Evolutionary conservation across 2,888 invertebrate genomes (phyloP).

Genomic region (Neoascia interrupta): DNA sequence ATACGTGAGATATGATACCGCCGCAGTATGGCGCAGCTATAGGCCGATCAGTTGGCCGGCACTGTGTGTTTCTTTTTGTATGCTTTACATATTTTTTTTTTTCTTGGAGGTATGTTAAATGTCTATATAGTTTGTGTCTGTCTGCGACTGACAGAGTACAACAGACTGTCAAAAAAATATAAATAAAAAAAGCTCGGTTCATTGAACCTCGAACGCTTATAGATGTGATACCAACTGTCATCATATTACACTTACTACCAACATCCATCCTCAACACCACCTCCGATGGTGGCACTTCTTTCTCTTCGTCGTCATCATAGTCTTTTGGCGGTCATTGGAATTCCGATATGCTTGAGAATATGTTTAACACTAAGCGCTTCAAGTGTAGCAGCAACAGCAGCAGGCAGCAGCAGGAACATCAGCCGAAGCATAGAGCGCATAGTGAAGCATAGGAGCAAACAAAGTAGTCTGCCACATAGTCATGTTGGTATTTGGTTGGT

Average conservation of each 20-base stretch:
- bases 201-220: slow-evolving; percentile 62
- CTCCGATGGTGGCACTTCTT: slow-evolving; percentile 59
- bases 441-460: slow-evolving; percentile 35
- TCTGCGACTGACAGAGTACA: slow-evolving; percentile 38
- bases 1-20: slow-evolving; percentile 24
- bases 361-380: slow-evolving; percentile 25
- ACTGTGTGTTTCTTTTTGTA: slow-evolving; percentile 22
- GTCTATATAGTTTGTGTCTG: slow-evolving; percentile 40
- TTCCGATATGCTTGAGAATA: slow-evolving; percentile 59
- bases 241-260: slow-evolving; percentile 68
- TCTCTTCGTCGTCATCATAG: slow-evolving; percentile 38
- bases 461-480: slow-evolving; percentile 23
- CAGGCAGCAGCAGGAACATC: slow-evolving; percentile 2
- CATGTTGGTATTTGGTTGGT: slow-evolving; percentile 33
- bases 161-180: slow-evolving; percentile 41
- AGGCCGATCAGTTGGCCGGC: slow-evolving; percentile 37
- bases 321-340: slow-evolving; percentile 57
- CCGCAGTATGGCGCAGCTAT: slow-evolving; percentile 16
- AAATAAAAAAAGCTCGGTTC: slow-evolving; percentile 62
- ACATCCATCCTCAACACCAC: slow-evolving; percentile 62
- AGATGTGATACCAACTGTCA: slow-evolving; percentile 68
- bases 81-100: slow-evolving; percentile 25
- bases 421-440: slow-evolving; percentile 63
- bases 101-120: slow-evolving; percentile 22
- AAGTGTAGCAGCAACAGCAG: slow-evolving; percentile 18